Conservation (phyloP, 2,797 vertebrate species). For the Sebastes cheni region DNA sequence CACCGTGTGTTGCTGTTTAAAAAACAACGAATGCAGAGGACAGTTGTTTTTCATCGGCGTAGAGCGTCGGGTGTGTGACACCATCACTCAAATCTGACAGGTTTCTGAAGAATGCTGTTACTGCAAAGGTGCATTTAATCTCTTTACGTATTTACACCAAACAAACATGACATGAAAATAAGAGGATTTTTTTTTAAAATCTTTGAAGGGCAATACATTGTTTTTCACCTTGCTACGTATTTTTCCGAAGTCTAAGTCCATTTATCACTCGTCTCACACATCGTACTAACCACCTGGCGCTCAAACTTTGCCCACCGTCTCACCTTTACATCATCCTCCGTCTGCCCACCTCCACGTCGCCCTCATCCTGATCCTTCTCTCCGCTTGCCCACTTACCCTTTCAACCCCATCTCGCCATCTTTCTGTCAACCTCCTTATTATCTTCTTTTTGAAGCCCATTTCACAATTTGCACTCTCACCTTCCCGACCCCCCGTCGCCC, state of each 20-base stretch:
- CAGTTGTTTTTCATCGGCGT: constrained; percentile 22
- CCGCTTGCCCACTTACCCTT: constrained; percentile 50
- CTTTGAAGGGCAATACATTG: constrained; percentile 8
- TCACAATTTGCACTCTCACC: constrained; percentile 35
- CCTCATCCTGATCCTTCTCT: constrained; percentile 21
- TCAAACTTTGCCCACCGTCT: constrained; percentile 5
- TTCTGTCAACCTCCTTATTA: constrained; percentile 32
- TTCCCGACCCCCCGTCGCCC: not conserved
- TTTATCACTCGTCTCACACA: not conserved
- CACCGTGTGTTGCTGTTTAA: constrained; percentile 6
- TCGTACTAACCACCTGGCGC: not conserved
- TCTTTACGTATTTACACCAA: constrained; percentile 9
- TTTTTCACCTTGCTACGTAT: constrained; percentile 3
- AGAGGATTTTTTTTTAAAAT: not conserved
- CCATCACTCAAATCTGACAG: constrained; percentile 57
- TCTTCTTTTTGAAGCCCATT: constrained; percentile 28
- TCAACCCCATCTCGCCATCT: constrained; percentile 34
- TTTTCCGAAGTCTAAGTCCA: not conserved
- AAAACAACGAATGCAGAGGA: constrained; percentile 31
- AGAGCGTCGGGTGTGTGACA: not conserved
- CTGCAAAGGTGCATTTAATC: constrained; percentile 44
- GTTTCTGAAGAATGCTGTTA: constrained; percentile 13
- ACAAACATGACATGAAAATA: constrained; percentile 18
- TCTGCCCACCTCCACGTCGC: not conserved
- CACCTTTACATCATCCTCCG: constrained; percentile 12